Base-by-base conservation (phyloP, 2,888 invertebrate species). In the Aleiodes testaceus region DNA sequence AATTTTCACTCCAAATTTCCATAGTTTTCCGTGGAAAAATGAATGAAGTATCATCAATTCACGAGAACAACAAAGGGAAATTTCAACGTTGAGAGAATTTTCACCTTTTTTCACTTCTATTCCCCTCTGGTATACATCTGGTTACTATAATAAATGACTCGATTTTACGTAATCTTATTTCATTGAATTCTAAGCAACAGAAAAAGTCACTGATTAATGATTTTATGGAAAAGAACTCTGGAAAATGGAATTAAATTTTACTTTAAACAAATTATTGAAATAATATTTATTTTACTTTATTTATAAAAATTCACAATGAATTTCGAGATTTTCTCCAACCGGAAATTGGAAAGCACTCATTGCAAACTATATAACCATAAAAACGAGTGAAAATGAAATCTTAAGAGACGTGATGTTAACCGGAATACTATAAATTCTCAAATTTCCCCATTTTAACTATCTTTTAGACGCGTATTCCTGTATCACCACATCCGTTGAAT, bases 271-370 rank as follows among this genome's bases (percentile, higher is more conserved):
- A 22, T 5, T 5, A 26, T 5, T 26, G 26, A 26, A 5, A 2
- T 5, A 26, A 3, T 26, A 0, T 2, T 26, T 26, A 5, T 26
- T 26, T 53, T 26, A 36, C 14, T n/a, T n/a, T n/a, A 14, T 36
- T 14, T 16, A 14, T 26, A 9, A 26, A 26, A 36, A 68, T 68
- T 61, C 59, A 49, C 36, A 22, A 59, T 68, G 16, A 68, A 59
- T 47, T 59, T 16, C 16, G 42, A 18, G 18, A 59, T n/a, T 59
- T 59, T 36, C 16, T 9, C 16, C 59, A 1, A 14, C 36, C 50
- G 69, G 69, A 69, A 64, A 69, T 69, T 52, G 63, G 45, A 69
- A 69, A 69, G 52, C 44, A 69, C 69, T 69, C 61, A 26, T 26
- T 22, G 5, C 1, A 26, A 26, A 26, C n/a, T n/a, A 53, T 55